Evolutionary conservation across 2,888 invertebrate species (phyloP).

Genomic region (Zeuzera pyrina): DNA sequence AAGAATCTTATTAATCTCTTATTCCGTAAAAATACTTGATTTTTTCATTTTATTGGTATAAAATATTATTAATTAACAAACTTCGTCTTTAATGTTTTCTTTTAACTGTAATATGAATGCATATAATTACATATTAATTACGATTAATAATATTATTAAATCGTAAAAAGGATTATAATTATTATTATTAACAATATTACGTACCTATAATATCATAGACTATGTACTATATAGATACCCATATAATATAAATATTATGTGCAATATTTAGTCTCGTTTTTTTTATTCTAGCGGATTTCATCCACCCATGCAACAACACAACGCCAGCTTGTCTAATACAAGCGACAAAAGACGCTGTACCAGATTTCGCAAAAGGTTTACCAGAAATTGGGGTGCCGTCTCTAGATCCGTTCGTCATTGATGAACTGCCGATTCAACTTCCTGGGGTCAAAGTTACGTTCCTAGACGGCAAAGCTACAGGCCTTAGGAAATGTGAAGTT

Average conservation of each 20-base stretch:
- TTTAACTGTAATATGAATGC: too few relatives aligned
- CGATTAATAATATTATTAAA: too few relatives aligned
- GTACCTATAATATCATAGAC: too few relatives aligned
- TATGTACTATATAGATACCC: too few relatives aligned
- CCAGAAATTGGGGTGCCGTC: constrained; percentile 53
- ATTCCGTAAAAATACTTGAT: too few relatives aligned
- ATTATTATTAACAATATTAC: too few relatives aligned
- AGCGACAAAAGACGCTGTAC: constrained; percentile 58
- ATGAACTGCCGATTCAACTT: constrained; percentile 57
- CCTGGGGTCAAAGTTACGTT: constrained; percentile 65
- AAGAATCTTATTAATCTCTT: too few relatives aligned
- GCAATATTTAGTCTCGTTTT: background rate
- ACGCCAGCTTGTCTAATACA: constrained; percentile 49
- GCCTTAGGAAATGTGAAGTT: constrained; percentile 55
- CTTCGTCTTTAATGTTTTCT: too few relatives aligned
- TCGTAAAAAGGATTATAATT: too few relatives aligned
- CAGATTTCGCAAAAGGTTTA: constrained; percentile 53
- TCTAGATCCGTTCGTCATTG: constrained; percentile 55
- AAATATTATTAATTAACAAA: too few relatives aligned
- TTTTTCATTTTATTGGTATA: too few relatives aligned
- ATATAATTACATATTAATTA: too few relatives aligned
- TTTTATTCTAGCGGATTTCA: constrained; percentile 49
- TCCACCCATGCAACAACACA: constrained; percentile 58
- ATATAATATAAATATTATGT: background rate
- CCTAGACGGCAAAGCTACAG: constrained; percentile 53